Evolutionary conservation across 1,140 invertebrate species (phyloP).

Genomic region (Eulimnadia texana): DNA sequence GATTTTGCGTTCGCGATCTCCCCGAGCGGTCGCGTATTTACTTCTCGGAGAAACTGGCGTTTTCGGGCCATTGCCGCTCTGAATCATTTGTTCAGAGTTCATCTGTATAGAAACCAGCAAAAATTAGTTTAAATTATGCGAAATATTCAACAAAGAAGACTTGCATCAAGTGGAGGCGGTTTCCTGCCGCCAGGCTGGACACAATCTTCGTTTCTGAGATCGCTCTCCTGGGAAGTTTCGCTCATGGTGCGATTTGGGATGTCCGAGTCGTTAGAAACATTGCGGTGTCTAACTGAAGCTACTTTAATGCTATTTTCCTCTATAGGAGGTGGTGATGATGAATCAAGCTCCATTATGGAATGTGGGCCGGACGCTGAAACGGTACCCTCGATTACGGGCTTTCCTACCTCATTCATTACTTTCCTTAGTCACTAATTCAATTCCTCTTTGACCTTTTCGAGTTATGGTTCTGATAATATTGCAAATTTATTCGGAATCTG

Average conservation of each 20-base stretch:
- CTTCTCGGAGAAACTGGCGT: slow-evolving; percentile 8
- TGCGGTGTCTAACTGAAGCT: too few species aligned
- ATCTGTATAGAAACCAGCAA: neutral
- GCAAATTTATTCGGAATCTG: neutral
- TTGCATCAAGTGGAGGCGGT: slow-evolving; percentile 11
- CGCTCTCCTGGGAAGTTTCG: too few species aligned
- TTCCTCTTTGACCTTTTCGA: too few species aligned
- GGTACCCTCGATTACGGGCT: neutral
- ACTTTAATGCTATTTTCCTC: neutral
- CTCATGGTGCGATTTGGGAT: too few species aligned
- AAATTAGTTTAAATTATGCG: neutral
- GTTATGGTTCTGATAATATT: neutral
- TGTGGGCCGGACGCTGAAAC: slow-evolving; percentile 12
- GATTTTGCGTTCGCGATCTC: slow-evolving; percentile 76
- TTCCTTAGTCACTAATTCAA: neutral
- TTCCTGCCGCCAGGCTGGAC: slow-evolving; percentile 2
- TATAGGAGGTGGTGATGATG: neutral
- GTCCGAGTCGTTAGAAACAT: too few species aligned
- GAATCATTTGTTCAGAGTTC: neutral
- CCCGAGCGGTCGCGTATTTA: slow-evolving; percentile 21
- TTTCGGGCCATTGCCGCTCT: slow-evolving; percentile 9
- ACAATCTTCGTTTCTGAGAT: too few species aligned
- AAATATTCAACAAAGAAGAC: neutral
- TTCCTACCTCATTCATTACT: neutral
- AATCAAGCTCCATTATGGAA: slow-evolving; percentile 6